These are phyloP conservation scores for Frankliniella fusca DNA, from an alignment of 2,888 invertebrate genomes.

Conservation along the genomic window DNA sequence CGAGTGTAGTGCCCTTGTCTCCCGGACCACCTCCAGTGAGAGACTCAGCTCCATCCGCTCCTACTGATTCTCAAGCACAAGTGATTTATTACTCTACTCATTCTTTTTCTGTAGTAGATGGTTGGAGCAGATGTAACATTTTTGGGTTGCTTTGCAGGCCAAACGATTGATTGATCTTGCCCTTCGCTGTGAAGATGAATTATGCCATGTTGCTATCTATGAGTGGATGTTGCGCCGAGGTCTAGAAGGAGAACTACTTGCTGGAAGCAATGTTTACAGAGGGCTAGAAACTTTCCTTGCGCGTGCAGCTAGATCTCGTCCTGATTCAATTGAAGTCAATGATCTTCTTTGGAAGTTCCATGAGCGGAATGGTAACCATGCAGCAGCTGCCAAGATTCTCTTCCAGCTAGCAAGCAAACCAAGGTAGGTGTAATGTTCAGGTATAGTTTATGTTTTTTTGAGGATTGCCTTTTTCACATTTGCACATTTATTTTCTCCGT, in stretches of 20 bases:
- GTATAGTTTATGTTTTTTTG: conserved; percentile 28
- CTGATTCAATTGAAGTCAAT: conserved; percentile 59
- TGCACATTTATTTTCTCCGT: conserved; percentile 31
- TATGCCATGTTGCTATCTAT: conserved; percentile 86
- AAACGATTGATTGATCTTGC: conserved; percentile 50
- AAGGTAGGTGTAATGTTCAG: conserved; percentile 50
- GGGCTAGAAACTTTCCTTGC: conserved; percentile 47
- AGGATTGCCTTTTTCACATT: neutral
- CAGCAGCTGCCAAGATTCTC: conserved; percentile 86
- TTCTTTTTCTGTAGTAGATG: no score
- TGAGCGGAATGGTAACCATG: conserved; percentile 85
- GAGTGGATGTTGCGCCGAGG: conserved; percentile 85
- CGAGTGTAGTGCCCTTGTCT: conserved; percentile 46
- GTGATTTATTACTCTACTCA: conserved; percentile 37
- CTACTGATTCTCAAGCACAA: conserved; percentile 53
- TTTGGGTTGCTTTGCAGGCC: conserved; percentile 48
- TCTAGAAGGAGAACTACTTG: conserved; percentile 65
- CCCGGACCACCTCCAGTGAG: conserved; percentile 45
- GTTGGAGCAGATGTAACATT: neutral
- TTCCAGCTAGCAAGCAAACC: conserved; percentile 76
- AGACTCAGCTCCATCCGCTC: conserved; percentile 47
- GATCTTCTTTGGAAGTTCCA: conserved; percentile 95
- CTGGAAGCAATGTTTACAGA: conserved; percentile 51
- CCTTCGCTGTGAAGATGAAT: conserved; percentile 65
- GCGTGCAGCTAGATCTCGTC: conserved; percentile 50